Evolutionary conservation across 2,888 invertebrate species (phyloP).

Genomic region (Pelosia muscerda): DNA sequence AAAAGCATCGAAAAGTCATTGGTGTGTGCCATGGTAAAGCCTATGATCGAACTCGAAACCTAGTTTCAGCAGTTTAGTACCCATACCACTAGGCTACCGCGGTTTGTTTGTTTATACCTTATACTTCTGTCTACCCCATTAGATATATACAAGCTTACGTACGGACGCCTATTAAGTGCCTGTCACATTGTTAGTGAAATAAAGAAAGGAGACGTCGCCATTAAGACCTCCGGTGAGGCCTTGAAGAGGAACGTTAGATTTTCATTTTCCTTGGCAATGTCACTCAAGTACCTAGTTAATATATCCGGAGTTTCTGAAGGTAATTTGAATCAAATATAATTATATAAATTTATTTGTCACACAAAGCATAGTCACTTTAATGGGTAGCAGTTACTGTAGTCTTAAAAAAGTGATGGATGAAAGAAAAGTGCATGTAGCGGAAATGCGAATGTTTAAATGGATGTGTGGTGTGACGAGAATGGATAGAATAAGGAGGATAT

Average conservation of each 20-base stretch:
- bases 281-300: neutral
- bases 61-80: no score
- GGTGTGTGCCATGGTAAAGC: no score
- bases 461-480: no score
- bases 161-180: neutral
- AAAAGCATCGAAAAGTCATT: no score
- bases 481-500: no score
- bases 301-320: neutral
- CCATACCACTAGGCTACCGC: no score
- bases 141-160: neutral
- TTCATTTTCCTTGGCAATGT: conserved; percentile 3
- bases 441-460: no score
- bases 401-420: neutral
- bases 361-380: neutral
- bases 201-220: conserved; percentile 6
- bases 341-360: neutral
- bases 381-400: neutral
- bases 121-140: no score
- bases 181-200: neutral
- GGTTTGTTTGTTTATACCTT: no score
- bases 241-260: neutral
- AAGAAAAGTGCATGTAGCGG: no score
- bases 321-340: conserved; percentile 3
- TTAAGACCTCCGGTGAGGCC: conserved; percentile 3
- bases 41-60: no score